Evolutionary conservation across 2,888 invertebrate genomes (phyloP).

Genomic region (Microdon myrmicae): DNA sequence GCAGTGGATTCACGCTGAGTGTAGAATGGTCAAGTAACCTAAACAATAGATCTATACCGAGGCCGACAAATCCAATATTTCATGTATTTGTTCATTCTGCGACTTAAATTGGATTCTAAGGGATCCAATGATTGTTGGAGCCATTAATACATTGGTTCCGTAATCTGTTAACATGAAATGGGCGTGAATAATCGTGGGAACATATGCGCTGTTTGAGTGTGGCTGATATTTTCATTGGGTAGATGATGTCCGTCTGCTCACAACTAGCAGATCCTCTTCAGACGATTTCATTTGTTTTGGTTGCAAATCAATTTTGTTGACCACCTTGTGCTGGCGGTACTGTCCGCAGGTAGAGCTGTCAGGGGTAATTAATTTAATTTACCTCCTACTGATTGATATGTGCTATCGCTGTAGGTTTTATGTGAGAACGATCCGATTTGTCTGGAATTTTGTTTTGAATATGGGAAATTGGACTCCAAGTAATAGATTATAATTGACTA

Average conservation of each 20-base stretch:
- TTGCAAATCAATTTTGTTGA: constrained; percentile 43
- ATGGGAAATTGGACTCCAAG: too few relatives aligned
- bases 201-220: constrained; percentile 33
- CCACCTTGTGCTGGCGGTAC: constrained; percentile 14
- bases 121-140: constrained; percentile 31
- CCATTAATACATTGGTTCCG: too few relatives aligned
- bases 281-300: constrained; percentile 22
- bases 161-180: constrained; percentile 51
- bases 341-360: constrained; percentile 22
- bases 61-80: constrained; percentile 27
- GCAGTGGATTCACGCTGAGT: constrained; percentile 40
- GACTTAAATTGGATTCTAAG: constrained; percentile 35
- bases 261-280: too few relatives aligned
- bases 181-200: constrained; percentile 53
- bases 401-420: too few relatives aligned
- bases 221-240: constrained; percentile 44
- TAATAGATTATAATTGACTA: too few relatives aligned
- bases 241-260: too few relatives aligned
- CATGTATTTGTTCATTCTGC: constrained; percentile 39
- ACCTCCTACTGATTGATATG: constrained; percentile 37
- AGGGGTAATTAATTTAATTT: constrained; percentile 44
- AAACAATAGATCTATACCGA: constrained; percentile 38
- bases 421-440: too few relatives aligned
- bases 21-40: constrained; percentile 18
- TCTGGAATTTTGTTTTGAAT: too few relatives aligned